Evolutionary conservation across 64 coral and sea anemone species (phyloP).

Genomic region (Dendronephthya gigantea): DNA sequence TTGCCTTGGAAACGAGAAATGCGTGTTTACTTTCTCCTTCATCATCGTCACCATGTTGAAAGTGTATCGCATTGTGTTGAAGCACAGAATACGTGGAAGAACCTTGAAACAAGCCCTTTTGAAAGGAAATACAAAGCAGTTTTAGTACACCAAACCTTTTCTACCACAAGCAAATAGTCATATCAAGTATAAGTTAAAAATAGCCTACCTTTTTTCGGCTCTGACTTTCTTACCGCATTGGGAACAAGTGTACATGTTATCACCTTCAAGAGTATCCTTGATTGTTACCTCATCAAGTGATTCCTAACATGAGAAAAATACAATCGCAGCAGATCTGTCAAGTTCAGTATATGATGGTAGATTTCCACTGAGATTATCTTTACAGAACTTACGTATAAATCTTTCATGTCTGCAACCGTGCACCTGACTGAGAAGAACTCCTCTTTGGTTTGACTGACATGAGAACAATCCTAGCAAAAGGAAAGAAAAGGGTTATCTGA

Average conservation of each 20-base stretch:
- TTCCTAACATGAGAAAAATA: slow-evolving; percentile 42
- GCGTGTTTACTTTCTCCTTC: slow-evolving; percentile 99
- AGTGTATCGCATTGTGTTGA: slow-evolving; percentile 98
- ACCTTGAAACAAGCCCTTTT: slow-evolving; percentile 90
- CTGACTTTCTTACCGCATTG: slow-evolving; percentile 99
- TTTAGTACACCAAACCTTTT: no score
- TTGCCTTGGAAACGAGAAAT: slow-evolving; percentile 95
- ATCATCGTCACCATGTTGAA: slow-evolving; percentile 99
- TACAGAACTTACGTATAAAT: slow-evolving; percentile 66
- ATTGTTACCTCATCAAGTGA: slow-evolving; percentile 95
- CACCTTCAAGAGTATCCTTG: slow-evolving; percentile 95
- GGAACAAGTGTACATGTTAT: slow-evolving; percentile 99
- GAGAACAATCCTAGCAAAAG: slow-evolving; percentile 66
- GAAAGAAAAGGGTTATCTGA: no score
- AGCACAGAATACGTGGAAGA: slow-evolving; percentile 84
- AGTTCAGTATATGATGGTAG: not conserved
- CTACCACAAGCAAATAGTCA: no score
- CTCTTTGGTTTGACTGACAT: slow-evolving; percentile 92
- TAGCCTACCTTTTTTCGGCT: slow-evolving; percentile 85
- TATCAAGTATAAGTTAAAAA: no score
- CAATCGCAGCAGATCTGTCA: not conserved
- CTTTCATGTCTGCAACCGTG: slow-evolving; percentile 98
- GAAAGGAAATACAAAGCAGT: not conserved
- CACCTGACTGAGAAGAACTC: slow-evolving; percentile 92
- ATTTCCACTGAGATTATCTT: not conserved